A percentile compares a stretch with the other conserved stretches of the same genome.
Evolutionary conservation across 1,140 invertebrate species (phyloP).

Genomic region (Drosophila pectinifera): DNA sequence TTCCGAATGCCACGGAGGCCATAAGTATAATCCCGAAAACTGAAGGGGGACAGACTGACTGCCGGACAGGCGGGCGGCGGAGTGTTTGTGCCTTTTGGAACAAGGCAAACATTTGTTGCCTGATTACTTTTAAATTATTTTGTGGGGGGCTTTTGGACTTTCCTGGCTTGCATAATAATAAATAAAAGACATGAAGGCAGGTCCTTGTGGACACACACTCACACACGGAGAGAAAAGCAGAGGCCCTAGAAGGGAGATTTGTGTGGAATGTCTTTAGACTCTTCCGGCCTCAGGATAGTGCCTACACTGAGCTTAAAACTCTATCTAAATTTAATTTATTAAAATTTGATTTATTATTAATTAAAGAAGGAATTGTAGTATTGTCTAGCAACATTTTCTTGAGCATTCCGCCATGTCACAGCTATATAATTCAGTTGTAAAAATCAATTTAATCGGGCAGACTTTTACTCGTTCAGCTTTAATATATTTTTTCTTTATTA

Average conservation of each 20-base stretch:
- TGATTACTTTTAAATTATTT: slow-evolving; percentile 85
- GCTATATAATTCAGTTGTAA: too few relatives aligned
- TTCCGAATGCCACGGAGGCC: slow-evolving; percentile 4
- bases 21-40: slow-evolving; percentile 35
- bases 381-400: too few relatives aligned
- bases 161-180: slow-evolving; percentile 75
- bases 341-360: too few relatives aligned
- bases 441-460: too few relatives aligned
- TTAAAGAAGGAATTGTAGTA: too few relatives aligned
- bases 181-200: slow-evolving; percentile 59
- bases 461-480: too few relatives aligned
- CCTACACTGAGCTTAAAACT: background rate
- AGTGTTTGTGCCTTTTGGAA: slow-evolving; percentile 35
- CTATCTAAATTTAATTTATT: too few relatives aligned
- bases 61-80: background rate
- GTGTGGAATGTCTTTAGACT: slow-evolving; percentile 2
- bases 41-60: slow-evolving; percentile 1
- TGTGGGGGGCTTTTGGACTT: slow-evolving; percentile 58
- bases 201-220: slow-evolving; percentile 33
- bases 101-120: slow-evolving; percentile 80
- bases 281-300: too few relatives aligned
- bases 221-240: slow-evolving; percentile 42
- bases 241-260: background rate
- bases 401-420: too few relatives aligned
- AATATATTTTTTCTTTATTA: too few relatives aligned